phyloP scores from a whole-genome alignment of 1,140 invertebrate genomes.

The Pachyrhynchus sulphureomaculatus region DNA sequence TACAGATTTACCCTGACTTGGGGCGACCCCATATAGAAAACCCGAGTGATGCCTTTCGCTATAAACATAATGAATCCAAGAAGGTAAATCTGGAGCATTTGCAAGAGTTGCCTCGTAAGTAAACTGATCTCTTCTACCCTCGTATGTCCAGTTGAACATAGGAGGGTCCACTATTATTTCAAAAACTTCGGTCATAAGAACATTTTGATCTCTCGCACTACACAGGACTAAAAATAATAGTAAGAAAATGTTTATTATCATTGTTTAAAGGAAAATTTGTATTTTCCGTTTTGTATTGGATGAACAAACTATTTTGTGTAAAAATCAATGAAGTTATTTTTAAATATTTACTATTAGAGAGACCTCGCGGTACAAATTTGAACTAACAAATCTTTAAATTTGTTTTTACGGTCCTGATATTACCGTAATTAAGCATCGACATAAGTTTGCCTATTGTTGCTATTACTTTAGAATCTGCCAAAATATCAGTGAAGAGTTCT shows the following conservation, averaged over 20 bases:
- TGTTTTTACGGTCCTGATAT: too few relatives aligned
- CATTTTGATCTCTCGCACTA: slow-evolving; percentile 43
- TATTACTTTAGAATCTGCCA: too few relatives aligned
- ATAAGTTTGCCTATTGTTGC: too few relatives aligned
- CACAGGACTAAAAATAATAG: neutral
- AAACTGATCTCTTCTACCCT: slow-evolving; percentile 63
- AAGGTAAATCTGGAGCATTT: slow-evolving; percentile 76
- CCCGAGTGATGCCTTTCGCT: slow-evolving; percentile 70
- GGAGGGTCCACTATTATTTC: slow-evolving; percentile 62
- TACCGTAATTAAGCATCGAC: too few relatives aligned
- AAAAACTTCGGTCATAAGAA: slow-evolving; percentile 65
- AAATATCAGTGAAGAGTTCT: too few relatives aligned
- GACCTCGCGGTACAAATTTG: too few relatives aligned
- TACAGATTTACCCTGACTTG: slow-evolving; percentile 58
- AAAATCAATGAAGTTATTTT: too few relatives aligned
- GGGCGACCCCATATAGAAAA: slow-evolving; percentile 79
- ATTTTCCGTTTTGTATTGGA: too few relatives aligned
- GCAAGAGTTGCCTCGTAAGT: slow-evolving; percentile 67
- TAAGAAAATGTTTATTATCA: neutral
- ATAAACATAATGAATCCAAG: slow-evolving; percentile 81
- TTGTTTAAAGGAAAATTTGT: neutral
- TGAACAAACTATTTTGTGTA: too few relatives aligned
- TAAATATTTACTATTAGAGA: too few relatives aligned
- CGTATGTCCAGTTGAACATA: slow-evolving; percentile 69
- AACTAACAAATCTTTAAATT: too few relatives aligned